Base-by-base conservation (phyloP, 23 tunicate genomes). In the Ascidia mentula region DNA sequence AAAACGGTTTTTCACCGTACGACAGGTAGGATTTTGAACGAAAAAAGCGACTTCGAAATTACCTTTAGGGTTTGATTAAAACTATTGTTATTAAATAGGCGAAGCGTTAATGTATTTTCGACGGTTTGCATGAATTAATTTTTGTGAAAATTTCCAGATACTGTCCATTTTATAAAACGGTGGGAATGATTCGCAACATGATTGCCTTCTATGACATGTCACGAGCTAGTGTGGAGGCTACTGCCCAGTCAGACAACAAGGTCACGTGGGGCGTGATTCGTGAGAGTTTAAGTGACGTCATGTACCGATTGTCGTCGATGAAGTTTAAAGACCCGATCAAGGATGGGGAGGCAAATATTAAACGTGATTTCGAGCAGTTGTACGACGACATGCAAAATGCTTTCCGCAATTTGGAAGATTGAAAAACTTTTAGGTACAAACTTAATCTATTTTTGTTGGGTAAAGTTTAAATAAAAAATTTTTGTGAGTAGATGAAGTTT, bases 141-240 rank as follows among this genome's bases (percentile, higher is more conserved):
- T 42, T 42, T 42, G 53, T 42, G 15, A 15, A 42, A 35, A 18
- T 73, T 40, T 78, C 3, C 75, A 92, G 98, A 60, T 95, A 95
- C 69, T 95, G 99, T 60, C 99, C 99, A 0, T 95, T 95, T 80
- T 95, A 95, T 89, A 95, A 95, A 81, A 95, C 99, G 3, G 99
- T 95, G 28, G 99, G 99, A 0, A 95, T 95, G 83, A 83, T 95
- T 36, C 88, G 91, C 5, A 95, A 95, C 88, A 95, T 95, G 77
- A 86, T 89, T 31, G 92, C 82, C 13, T 95, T 95, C 82, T 84
- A 95, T 82, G 99, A 95, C 39, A 80, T 95, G 91, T 88, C 99
- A 13, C 72, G 61, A 28, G 42, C 91, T 36, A 82, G 88, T 0
- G 99, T 95, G 38, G 99, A 95, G 74, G 72, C 88, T 22, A 89